These are phyloP conservation scores for Heliconius hewitsoni DNA, from an alignment of 1,140 invertebrate genomes.

Conservation along the genomic window DNA sequence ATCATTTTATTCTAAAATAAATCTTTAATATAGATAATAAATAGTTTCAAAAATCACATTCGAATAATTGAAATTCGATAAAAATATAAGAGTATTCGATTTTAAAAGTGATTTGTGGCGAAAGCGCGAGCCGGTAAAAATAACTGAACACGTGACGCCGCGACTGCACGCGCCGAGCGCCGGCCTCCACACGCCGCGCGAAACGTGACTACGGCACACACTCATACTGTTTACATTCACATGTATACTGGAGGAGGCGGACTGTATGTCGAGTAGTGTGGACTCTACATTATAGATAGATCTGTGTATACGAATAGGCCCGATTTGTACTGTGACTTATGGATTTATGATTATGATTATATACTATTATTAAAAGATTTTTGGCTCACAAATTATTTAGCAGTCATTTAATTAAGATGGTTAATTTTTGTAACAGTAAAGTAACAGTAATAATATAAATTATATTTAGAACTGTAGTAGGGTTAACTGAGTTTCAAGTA, in stretches of 20 bases:
- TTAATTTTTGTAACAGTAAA: too few species aligned
- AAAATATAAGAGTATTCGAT: slow-evolving; percentile 1
- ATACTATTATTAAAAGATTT: neutral
- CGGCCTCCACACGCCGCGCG: slow-evolving; percentile 68
- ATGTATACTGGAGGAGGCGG: slow-evolving; percentile 14
- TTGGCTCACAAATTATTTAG: too few species aligned
- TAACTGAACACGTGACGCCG: slow-evolving; percentile 64
- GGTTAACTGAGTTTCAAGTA: too few species aligned
- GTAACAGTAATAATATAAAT: too few species aligned
- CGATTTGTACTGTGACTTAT: neutral
- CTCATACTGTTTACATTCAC: slow-evolving; percentile 21
- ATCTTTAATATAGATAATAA: neutral
- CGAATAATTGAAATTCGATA: neutral
- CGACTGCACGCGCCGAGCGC: slow-evolving; percentile 55
- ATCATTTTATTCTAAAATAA: neutral
- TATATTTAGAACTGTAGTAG: too few species aligned
- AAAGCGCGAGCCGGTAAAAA: slow-evolving; percentile 61
- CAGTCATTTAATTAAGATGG: too few species aligned
- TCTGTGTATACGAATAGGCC: neutral
- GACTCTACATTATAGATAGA: neutral
- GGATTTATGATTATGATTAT: neutral
- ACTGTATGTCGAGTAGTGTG: neutral
- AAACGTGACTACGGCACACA: slow-evolving; percentile 68
- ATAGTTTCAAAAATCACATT: neutral
- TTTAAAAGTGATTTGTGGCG: slow-evolving; percentile 42